A percentile compares a stretch with the other conserved stretches of the same genome.
These are phyloP conservation scores for Scatophagus argus DNA, from an alignment of 2,113 vertebrate genomes.

Conservation along the genomic window DNA sequence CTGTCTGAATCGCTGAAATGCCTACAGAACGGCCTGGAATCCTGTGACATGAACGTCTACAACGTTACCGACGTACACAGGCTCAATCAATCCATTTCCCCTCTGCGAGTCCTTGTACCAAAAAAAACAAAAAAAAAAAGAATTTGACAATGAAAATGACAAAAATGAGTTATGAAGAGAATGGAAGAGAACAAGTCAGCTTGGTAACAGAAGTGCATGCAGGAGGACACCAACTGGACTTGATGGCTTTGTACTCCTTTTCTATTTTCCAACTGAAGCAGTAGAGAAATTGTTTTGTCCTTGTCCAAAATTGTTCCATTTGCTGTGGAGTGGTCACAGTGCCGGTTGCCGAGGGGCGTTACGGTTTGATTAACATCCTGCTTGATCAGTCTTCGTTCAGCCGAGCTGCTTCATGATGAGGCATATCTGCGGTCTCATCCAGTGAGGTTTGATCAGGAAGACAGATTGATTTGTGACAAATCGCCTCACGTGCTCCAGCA, in stretches of 20 bases:
- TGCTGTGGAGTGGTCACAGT: conserved; percentile 57
- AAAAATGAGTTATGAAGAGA: conserved; percentile 5
- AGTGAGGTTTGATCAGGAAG: conserved; percentile 50
- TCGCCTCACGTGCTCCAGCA: conserved; percentile 29
- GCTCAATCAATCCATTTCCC: not conserved
- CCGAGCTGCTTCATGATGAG: conserved; percentile 49
- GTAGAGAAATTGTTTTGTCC: conserved; percentile 13
- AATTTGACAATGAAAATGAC: conserved; percentile 10
- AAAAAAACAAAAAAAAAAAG: too few relatives aligned
- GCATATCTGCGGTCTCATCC: conserved; percentile 8
- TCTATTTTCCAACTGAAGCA: conserved; percentile 40
- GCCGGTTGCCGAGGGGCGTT: conserved; percentile 25
- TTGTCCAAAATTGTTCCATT: conserved; percentile 33
- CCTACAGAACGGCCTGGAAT: conserved; percentile 34
- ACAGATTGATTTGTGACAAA: conserved; percentile 25
- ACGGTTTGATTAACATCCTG: conserved; percentile 29
- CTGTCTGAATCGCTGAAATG: conserved; percentile 27
- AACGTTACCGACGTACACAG: conserved; percentile 30
- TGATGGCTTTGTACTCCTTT: conserved; percentile 62
- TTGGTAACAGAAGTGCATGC: conserved; percentile 60
- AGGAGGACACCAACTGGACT: conserved; percentile 35
- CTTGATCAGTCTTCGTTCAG: conserved; percentile 28
- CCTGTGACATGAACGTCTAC: conserved; percentile 27
- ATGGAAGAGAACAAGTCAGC: conserved; percentile 27
- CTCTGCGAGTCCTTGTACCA: not conserved